phyloP scores from a whole-genome alignment of 2,797 vertebrate genomes.

The Morus bassanus region DNA sequence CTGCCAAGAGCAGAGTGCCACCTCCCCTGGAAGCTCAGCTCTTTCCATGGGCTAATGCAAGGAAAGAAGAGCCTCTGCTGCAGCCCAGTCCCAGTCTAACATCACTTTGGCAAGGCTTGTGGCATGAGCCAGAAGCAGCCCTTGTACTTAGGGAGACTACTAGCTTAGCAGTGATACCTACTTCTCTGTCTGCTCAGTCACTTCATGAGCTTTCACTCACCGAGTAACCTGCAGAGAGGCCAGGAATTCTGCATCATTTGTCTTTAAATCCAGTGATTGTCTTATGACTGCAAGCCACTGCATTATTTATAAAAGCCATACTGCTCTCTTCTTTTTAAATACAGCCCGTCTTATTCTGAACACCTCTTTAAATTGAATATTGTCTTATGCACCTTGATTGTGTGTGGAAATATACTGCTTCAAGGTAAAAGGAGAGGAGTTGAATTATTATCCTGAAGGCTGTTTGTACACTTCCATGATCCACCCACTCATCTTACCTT shows the following conservation, averaged over 20 bases:
- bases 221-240: background rate
- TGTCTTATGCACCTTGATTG: constrained; percentile 36
- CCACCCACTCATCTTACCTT: constrained; percentile 57
- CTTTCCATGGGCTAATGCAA: accelerated
- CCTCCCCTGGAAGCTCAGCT: background rate
- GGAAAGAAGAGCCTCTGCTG: background rate
- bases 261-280: background rate
- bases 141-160: background rate
- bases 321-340: constrained; percentile 41
- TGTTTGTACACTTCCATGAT: constrained; percentile 49
- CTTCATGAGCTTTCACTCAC: background rate
- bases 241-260: background rate
- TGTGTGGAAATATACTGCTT: constrained; percentile 55
- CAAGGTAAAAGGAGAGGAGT: constrained; percentile 53
- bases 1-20: background rate
- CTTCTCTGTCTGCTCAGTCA: background rate
- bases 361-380: constrained; percentile 42
- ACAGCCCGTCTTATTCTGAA: background rate
- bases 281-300: background rate
- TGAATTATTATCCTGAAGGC: constrained; percentile 56
- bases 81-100: background rate
- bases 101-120: background rate
- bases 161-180: background rate
- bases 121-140: background rate
- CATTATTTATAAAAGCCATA: constrained; percentile 52